phyloP scores from a whole-genome alignment of 2,113 vertebrate species.

The Mionectes macconnelli region DNA sequence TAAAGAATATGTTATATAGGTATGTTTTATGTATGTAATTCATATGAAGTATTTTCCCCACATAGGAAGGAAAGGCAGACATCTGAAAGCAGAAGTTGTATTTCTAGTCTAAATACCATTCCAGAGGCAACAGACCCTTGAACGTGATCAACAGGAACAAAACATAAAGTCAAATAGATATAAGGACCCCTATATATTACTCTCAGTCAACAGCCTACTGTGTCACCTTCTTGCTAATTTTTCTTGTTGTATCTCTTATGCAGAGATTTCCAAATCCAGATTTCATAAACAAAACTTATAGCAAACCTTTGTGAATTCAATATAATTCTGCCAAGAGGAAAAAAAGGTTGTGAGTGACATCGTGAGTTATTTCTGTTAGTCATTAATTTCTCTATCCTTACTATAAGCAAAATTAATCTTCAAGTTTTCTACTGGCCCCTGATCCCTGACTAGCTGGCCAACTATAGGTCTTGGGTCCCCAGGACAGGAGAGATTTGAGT shows the following conservation, averaged over 20 bases:
- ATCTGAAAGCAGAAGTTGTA: not conserved
- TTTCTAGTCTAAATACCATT: not conserved
- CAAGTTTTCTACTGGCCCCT: not conserved
- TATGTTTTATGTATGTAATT: not conserved
- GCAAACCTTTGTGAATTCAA: not conserved
- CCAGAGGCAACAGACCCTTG: not conserved
- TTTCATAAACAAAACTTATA: not conserved
- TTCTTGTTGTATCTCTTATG: not conserved
- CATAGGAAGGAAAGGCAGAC: not conserved
- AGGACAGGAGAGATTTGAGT: not conserved
- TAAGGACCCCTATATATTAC: rapidly evolving
- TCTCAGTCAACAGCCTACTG: not conserved
- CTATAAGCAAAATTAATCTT: not conserved
- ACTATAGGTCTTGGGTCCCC: not conserved
- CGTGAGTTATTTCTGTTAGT: not conserved
- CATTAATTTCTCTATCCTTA: not conserved
- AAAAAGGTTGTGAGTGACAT: not conserved
- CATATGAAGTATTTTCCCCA: not conserved
- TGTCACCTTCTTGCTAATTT: not conserved
- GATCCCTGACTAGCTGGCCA: not conserved
- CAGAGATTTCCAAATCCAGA: not conserved
- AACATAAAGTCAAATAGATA: not conserved
- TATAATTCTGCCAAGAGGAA: not conserved
- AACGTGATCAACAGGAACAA: not conserved
- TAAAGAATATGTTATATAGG: not conserved